phyloP scores from a whole-genome alignment of 2,888 invertebrate species.

The Amphiduros pacificus region DNA sequence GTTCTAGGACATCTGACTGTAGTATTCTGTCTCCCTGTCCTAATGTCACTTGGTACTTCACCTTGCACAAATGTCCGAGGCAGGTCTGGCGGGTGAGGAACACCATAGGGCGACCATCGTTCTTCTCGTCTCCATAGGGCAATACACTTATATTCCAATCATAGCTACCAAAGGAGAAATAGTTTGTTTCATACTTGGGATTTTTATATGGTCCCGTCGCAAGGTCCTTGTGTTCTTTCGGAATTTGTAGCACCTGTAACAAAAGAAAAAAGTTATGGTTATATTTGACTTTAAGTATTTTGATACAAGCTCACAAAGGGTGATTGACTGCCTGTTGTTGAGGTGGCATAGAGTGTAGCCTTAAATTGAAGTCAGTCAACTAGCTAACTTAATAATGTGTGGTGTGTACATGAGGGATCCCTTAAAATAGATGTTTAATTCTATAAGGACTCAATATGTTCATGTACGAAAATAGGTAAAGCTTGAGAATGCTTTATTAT shows the following conservation, averaged over 20 bases:
- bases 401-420: no score
- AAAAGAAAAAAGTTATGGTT: neutral
- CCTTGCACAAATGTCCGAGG: slow-evolving; percentile 78
- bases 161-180: slow-evolving; percentile 78
- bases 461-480: no score
- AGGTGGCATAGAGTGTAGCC: no score
- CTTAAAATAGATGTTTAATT: no score
- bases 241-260: slow-evolving; percentile 23
- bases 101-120: slow-evolving; percentile 54
- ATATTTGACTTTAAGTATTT: no score
- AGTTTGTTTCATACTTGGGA: slow-evolving; percentile 66
- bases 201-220: slow-evolving; percentile 29
- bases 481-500: no score
- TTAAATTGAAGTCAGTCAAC: no score
- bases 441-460: no score
- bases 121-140: slow-evolving; percentile 47
- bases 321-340: no score
- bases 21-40: slow-evolving; percentile 45
- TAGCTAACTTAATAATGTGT: no score
- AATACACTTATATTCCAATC: slow-evolving; percentile 73
- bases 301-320: no score
- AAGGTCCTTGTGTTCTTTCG: slow-evolving; percentile 16
- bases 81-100: slow-evolving; percentile 74
- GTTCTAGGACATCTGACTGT: slow-evolving; percentile 48
- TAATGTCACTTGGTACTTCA: slow-evolving; percentile 67